phyloP scores from a whole-genome alignment of 1,140 invertebrate genomes.

The Calosoma granatense region DNA sequence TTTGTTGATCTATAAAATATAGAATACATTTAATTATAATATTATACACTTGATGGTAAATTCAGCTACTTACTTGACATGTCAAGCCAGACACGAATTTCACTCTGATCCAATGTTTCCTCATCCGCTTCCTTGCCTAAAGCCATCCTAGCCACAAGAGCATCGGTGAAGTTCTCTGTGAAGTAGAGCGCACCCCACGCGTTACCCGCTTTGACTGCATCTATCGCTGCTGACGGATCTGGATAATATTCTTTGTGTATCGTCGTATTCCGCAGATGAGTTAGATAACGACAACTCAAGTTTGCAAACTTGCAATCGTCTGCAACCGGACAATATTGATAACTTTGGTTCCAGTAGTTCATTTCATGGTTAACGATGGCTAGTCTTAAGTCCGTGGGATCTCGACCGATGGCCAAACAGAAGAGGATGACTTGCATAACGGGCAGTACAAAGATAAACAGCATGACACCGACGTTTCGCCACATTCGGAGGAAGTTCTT shows the following conservation, averaged over 20 bases:
- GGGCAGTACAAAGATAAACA: constrained; percentile 86
- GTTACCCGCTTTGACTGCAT: constrained; percentile 60
- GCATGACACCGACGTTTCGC: constrained; percentile 79
- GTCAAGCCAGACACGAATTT: constrained; percentile 71
- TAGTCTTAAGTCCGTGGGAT: constrained; percentile 71
- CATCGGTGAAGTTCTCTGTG: constrained; percentile 69
- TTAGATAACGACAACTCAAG: constrained; percentile 68
- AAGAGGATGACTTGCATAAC: constrained; percentile 89
- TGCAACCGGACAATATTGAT: constrained; percentile 40
- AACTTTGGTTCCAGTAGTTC: constrained; percentile 41
- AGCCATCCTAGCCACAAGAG: constrained; percentile 59
- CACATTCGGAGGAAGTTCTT: constrained; percentile 89
- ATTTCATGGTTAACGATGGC: constrained; percentile 80
- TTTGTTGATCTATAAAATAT: constrained; percentile 73
- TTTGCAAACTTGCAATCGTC: constrained; percentile 51
- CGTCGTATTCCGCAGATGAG: constrained; percentile 52
- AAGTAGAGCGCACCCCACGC: constrained; percentile 78
- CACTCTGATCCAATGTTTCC: constrained; percentile 58
- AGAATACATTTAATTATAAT: constrained; percentile 16
- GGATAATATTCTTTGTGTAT: constrained; percentile 63
- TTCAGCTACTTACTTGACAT: constrained; percentile 71
- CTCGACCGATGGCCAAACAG: constrained; percentile 86
- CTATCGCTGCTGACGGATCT: constrained; percentile 51
- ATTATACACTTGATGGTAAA: neutral
- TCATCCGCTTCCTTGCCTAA: constrained; percentile 56